Evolutionary conservation across 2,888 invertebrate genomes (phyloP).

Genomic region (Leucophora obtusa): DNA sequence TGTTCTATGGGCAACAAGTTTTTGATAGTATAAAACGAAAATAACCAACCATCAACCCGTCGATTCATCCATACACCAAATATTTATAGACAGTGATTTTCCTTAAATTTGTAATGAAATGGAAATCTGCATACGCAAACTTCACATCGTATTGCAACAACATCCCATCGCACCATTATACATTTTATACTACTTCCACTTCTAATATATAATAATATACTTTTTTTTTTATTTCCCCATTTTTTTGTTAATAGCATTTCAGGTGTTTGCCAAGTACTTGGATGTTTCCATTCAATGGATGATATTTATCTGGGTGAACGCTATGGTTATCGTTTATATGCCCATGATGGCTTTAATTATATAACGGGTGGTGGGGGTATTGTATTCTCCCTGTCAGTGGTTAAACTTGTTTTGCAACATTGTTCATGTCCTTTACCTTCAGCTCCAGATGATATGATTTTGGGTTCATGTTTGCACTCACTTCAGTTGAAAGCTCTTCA

Average conservation of each 20-base stretch:
- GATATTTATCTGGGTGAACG: conserved; percentile 88
- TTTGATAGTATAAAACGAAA: too few relatives aligned
- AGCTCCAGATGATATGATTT: conserved; percentile 94
- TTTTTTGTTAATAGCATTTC: conserved; percentile 71
- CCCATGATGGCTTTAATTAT: conserved; percentile 90
- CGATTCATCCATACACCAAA: background rate
- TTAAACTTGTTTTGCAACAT: conserved; percentile 80
- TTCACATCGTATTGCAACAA: background rate
- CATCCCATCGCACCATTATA: background rate
- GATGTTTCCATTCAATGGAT: conserved; percentile 74
- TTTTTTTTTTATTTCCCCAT: background rate
- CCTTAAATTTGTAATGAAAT: conserved; percentile 20
- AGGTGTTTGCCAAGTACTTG: conserved; percentile 74
- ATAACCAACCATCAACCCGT: too few relatives aligned
- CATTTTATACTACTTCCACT: background rate
- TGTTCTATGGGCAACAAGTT: too few relatives aligned
- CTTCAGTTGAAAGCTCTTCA: conserved; percentile 85
- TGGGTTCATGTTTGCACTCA: conserved; percentile 87
- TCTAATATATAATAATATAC: background rate
- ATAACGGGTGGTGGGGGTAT: conserved; percentile 96
- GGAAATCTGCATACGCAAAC: conserved; percentile 22
- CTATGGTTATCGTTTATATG: conserved; percentile 89
- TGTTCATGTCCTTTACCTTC: conserved; percentile 86
- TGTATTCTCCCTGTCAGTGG: conserved; percentile 84
- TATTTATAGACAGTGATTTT: background rate